These are phyloP conservation scores for Candoia aspera DNA, from an alignment of 2,113 vertebrate genomes.

Conservation along the genomic window DNA sequence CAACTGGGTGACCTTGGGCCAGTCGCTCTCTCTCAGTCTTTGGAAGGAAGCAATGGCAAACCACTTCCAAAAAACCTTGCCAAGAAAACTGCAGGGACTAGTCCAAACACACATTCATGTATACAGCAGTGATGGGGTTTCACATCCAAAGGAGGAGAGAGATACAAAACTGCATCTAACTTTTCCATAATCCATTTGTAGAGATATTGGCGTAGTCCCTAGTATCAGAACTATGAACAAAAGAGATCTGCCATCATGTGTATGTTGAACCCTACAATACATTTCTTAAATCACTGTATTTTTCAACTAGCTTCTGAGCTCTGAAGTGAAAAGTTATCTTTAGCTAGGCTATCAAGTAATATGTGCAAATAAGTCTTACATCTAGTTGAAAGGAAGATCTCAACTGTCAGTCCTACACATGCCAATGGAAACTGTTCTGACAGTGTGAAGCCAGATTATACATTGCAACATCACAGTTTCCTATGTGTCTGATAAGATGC, in stretches of 20 bases:
- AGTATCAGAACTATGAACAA: background rate
- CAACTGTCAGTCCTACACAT: background rate
- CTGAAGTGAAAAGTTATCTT: background rate
- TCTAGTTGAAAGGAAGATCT: background rate
- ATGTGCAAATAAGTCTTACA: background rate
- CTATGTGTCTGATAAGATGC: background rate
- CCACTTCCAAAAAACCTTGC: background rate
- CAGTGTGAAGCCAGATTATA: background rate
- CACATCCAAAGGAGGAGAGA: background rate
- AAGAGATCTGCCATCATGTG: background rate
- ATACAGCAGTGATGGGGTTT: background rate
- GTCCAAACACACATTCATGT: background rate
- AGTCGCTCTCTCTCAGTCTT: background rate
- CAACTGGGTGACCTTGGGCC: background rate
- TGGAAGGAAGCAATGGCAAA: background rate
- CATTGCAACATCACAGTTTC: slow-evolving; percentile 8
- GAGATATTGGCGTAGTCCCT: background rate
- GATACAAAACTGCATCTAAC: no score
- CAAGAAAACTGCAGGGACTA: background rate
- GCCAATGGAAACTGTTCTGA: background rate
- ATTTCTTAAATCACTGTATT: background rate
- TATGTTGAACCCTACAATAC: background rate
- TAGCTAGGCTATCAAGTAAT: background rate
- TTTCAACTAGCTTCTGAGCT: background rate
- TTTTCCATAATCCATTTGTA: background rate